Conservation (phyloP, 1,140 invertebrate species). For the Polypedilum vanderplanki region DNA sequence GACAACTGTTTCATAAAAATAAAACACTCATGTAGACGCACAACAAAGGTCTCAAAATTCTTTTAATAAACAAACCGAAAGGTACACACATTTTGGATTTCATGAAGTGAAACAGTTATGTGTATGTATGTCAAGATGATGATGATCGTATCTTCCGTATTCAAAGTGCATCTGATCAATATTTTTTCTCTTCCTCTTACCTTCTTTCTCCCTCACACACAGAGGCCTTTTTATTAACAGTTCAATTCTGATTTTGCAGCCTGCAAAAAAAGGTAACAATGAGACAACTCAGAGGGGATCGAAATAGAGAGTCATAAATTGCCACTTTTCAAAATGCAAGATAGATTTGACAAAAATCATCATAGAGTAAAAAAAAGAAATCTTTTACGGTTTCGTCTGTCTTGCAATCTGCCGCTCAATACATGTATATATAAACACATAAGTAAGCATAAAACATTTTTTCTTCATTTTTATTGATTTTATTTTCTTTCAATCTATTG, state of each 20-base stretch:
- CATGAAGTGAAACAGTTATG: neutral
- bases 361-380: neutral
- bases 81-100: neutral
- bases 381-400: neutral
- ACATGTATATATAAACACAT: too few species aligned
- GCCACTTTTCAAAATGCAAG: conserved; percentile 12
- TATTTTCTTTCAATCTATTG: neutral
- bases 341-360: neutral
- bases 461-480: neutral
- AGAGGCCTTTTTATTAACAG: too few species aligned
- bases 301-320: neutral
- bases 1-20: too few species aligned
- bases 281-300: too few species aligned
- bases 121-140: conserved; percentile 18
- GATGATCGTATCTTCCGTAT: conserved; percentile 11
- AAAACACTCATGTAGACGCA: too few species aligned
- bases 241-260: too few species aligned
- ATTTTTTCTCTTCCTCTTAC: neutral
- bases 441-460: neutral
- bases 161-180: neutral
- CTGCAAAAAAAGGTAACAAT: too few species aligned
- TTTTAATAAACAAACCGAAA: neutral
- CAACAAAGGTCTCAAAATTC: too few species aligned
- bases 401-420: neutral
- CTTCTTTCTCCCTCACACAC: too few species aligned